Base-by-base conservation (phyloP, 2,113 vertebrate genomes). In the Myotis lucifugus region DNA sequence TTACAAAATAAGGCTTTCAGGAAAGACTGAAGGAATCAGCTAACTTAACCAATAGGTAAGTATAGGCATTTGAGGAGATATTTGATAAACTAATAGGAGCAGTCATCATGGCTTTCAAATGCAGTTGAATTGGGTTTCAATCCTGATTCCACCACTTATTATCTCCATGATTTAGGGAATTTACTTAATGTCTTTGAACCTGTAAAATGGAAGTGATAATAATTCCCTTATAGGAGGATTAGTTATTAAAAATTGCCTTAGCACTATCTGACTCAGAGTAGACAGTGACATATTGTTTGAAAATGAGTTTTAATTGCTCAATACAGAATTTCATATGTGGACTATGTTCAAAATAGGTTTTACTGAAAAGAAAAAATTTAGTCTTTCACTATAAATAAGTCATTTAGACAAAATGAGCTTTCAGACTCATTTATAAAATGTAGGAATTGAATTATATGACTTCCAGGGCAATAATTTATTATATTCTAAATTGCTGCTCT, bases 381-480 rank as follows among this genome's bases (percentile, higher is more conserved):
- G 5, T 27, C 56, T 54, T 54, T 17, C 13, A 93, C 5, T 21
- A 4, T 37, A 52, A 7, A 37, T 64, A 87, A 77, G 23, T 92
- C 23, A 66, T 1, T 78, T 83, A 83, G 23, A 59, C 5, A 48
- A 67, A 37, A 74, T 21, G 40, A 93, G 9, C 1, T 27, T 85
- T 95, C 3, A 64, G 27, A 54, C 10, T 88, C 32, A 77, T n/a
- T 23, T 85, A 52, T 78, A 70, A 70, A 81, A 78, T n/a, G 23
- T 86, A 85, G 7, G 3, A 32, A 3, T 69, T 72, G 13, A 56
- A 81, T 86, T 76, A 83, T 21, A 78, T 48, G 14, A 90, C 59
- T 69, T 87, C 37, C 37, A 83, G n/a, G 37, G 34, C 12, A 81
- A 14, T 96, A 64, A 82, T 77, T 82, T 94, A 91, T 83, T 88